Conservation (phyloP, 2,797 vertebrate species). For the Chanos chanos region DNA sequence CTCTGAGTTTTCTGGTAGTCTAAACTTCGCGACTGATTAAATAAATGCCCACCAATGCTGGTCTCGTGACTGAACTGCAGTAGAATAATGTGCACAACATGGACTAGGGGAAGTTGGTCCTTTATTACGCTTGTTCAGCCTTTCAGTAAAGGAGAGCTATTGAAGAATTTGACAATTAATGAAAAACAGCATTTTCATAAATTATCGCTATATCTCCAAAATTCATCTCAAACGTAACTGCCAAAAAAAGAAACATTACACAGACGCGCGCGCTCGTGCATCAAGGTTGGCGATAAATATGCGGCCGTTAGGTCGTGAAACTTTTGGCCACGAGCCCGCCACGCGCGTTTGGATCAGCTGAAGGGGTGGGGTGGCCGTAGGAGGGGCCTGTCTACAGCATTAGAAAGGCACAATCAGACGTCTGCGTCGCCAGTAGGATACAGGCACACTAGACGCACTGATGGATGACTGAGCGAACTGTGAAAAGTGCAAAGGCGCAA, state of each 20-base stretch:
- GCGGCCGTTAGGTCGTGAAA: constrained; percentile 45
- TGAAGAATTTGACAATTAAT: too few relatives aligned
- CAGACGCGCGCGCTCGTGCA: constrained; percentile 25
- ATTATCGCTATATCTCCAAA: neutral
- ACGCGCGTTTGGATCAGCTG: constrained; percentile 64
- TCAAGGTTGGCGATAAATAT: constrained; percentile 28
- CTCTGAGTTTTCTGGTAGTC: too few relatives aligned
- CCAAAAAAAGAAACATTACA: neutral
- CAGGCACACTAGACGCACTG: constrained; percentile 35
- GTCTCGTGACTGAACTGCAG: too few relatives aligned
- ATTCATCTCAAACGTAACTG: neutral
- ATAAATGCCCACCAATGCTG: too few relatives aligned
- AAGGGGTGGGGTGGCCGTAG: constrained; percentile 43
- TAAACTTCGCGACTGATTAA: too few relatives aligned
- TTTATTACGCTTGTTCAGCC: too few relatives aligned
- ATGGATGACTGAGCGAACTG: constrained; percentile 56
- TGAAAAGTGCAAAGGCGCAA: constrained; percentile 26
- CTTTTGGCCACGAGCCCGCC: constrained; percentile 74
- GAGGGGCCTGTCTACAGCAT: constrained; percentile 59
- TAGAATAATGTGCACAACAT: too few relatives aligned
- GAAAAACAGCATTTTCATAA: too few relatives aligned
- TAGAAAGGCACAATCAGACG: constrained; percentile 55
- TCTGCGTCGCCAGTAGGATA: constrained; percentile 42
- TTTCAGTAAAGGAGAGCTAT: too few relatives aligned
- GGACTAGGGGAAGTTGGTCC: too few relatives aligned